These are phyloP conservation scores for Hippoglossus stenolepis DNA, from an alignment of 2,113 vertebrate genomes.

Conservation along the genomic window DNA sequence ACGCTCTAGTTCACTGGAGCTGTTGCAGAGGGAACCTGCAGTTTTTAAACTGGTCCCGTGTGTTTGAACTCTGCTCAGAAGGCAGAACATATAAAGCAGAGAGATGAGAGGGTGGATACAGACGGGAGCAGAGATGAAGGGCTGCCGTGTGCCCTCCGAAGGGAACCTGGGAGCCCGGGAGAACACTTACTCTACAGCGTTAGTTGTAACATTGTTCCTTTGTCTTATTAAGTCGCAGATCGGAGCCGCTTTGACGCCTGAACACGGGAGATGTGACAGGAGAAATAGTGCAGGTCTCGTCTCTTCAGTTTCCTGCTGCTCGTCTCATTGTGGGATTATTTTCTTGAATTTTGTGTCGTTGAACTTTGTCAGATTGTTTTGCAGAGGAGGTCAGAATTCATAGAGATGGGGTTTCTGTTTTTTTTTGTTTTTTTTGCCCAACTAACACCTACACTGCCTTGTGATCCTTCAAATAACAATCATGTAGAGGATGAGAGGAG, in stretches of 20 bases:
- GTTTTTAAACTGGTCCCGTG: conserved; percentile 79
- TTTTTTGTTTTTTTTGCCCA: conserved; percentile 7
- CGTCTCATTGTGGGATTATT: conserved; percentile 27
- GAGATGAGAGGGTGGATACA: conserved; percentile 73
- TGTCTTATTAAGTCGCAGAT: conserved; percentile 71
- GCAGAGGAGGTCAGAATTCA: conserved; percentile 39
- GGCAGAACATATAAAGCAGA: conserved; percentile 79
- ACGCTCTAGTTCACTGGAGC: conserved; percentile 66
- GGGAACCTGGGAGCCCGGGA: conserved; percentile 69
- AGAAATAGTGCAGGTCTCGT: conserved; percentile 33
- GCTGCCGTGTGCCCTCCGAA: conserved; percentile 68
- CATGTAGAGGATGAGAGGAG: conserved; percentile 39
- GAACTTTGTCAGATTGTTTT: conserved; percentile 38
- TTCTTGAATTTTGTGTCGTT: conserved; percentile 36
- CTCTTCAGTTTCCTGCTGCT: conserved; percentile 49
- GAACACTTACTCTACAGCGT: conserved; percentile 65
- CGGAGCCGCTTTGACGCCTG: conserved; percentile 57
- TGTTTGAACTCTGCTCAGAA: conserved; percentile 76
- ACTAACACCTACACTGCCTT: neutral
- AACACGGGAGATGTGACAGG: conserved; percentile 46
- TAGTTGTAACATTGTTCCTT: conserved; percentile 74
- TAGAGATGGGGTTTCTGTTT: neutral
- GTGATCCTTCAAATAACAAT: conserved; percentile 15
- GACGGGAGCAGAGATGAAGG: conserved; percentile 73
- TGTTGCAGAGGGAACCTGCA: conserved; percentile 68